These are phyloP conservation scores for Zoroaster sp. DNA, from an alignment of 53 echinoderm and acorn worm genomes.

Conservation along the genomic window DNA sequence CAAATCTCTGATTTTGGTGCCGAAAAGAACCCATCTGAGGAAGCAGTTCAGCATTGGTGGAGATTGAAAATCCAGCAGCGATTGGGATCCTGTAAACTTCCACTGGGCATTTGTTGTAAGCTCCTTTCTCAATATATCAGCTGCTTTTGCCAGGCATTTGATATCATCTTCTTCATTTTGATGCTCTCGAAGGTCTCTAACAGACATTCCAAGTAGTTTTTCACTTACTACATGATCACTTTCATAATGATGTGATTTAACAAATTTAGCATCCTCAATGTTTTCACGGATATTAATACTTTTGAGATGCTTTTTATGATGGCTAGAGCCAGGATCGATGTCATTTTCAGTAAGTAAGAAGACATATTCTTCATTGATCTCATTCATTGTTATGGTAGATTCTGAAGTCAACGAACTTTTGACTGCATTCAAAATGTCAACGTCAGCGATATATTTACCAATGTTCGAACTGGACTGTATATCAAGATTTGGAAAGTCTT, in stretches of 20 bases:
- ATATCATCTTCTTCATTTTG: slow-evolving; percentile 40
- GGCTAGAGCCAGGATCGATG: background rate
- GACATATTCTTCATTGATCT: slow-evolving; percentile 1
- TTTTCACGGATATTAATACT: slow-evolving; percentile 15
- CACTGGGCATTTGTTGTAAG: slow-evolving; percentile 1
- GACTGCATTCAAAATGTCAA: too few species aligned
- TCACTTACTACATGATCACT: slow-evolving; percentile 48
- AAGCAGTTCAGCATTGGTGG: slow-evolving; percentile 48
- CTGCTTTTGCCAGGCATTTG: slow-evolving; percentile 37
- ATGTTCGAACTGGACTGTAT: too few species aligned
- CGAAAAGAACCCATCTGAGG: slow-evolving; percentile 47
- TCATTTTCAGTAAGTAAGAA: slow-evolving; percentile 19
- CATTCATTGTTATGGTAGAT: too few species aligned
- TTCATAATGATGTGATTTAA: slow-evolving; percentile 38
- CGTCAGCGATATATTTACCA: too few species aligned
- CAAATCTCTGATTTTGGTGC: slow-evolving; percentile 4
- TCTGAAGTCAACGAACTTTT: too few species aligned
- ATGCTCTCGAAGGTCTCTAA: slow-evolving; percentile 33
- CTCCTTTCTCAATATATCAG: slow-evolving; percentile 18
- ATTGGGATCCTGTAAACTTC: slow-evolving; percentile 54
- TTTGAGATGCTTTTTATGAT: slow-evolving; percentile 12
- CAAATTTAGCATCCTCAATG: slow-evolving; percentile 13
- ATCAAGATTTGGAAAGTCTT: too few species aligned
- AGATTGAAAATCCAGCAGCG: slow-evolving; percentile 21
- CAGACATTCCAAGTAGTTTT: slow-evolving; percentile 40